Base-by-base conservation (phyloP, 2,797 vertebrate species). In the Myiothlypis chrysogaster region DNA sequence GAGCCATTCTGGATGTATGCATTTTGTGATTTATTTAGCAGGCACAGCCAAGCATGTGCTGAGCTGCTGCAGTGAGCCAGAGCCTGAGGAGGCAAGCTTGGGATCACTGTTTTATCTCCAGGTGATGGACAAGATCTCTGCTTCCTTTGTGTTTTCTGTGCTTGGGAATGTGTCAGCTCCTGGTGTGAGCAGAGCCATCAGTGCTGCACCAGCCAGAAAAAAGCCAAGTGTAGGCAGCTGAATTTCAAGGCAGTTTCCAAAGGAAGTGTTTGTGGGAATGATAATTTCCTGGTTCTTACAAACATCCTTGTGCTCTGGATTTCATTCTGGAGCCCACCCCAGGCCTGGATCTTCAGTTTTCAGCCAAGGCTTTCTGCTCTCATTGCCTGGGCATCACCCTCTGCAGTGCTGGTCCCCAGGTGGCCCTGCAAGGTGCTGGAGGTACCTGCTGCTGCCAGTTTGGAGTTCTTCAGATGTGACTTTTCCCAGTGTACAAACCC, bases 111-210 rank as follows among this genome's bases (percentile, higher is more conserved):
- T 94, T 78, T 75, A 75, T 61, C 57, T 83, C 22, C 69, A 60
- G 79, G 57, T 77, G 76, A 88, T 83, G 85, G 83, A 78, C 70
- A 70, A 65, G 77, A 60, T 60, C 78, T 80, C 49, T 49, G 52
- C 87, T 65, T 71, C 46, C 57, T 57, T 85, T 86, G 65, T 83
- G 43, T 59, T 75, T 57, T 18, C 77, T 57, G n/a, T 7, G 1
- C 60, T 6, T 46, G 73, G 60, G 75, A 73, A 76, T 14, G 64
- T 39, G 59, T 76, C 64, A 61, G 55, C 87, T 89, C 66, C 6
- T 5, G 2, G 32, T 43, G 71, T 9, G 52, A 89, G 91, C 75
- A 75, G 44, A 44, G 19, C 43, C 43, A 44, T 44, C 43, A 44
- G 57, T 6, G 0, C 53, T 50, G 71, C 18, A 6, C n/a, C 70